Conservation (phyloP, 2,797 vertebrate species). For the Tarsius wallacei region DNA sequence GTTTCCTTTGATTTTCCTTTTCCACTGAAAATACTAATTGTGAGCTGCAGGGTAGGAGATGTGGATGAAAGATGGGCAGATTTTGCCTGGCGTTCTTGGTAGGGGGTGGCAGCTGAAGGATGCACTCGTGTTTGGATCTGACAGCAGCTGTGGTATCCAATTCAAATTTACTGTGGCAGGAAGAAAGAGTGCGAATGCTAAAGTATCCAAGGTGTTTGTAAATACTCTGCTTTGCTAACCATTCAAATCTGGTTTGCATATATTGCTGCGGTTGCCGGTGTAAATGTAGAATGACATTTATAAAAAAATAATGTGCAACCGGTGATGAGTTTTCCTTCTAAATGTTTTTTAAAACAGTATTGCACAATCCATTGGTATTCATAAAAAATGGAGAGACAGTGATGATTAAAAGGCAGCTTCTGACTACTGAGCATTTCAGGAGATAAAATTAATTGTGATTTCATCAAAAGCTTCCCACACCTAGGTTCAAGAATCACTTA, state of each 20-base stretch:
- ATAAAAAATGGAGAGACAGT: slow-evolving; percentile 82
- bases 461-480: slow-evolving; percentile 41
- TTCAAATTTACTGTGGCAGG: slow-evolving; percentile 90
- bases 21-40: slow-evolving; percentile 87
- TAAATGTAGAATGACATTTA: slow-evolving; percentile 89
- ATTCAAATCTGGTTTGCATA: slow-evolving; percentile 88
- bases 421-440: slow-evolving; percentile 81
- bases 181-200: slow-evolving; percentile 88
- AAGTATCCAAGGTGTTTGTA: slow-evolving; percentile 89
- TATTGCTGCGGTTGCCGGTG: slow-evolving; percentile 81
- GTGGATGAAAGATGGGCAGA: slow-evolving; percentile 81
- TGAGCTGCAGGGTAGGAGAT: slow-evolving; percentile 83
- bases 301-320: slow-evolving; percentile 86
- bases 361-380: slow-evolving; percentile 87
- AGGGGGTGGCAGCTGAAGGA: slow-evolving; percentile 89
- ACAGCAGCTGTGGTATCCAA: slow-evolving; percentile 89
- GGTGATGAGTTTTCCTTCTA: slow-evolving; percentile 87
- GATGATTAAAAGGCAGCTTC: slow-evolving; percentile 85
- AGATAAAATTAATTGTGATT: slow-evolving; percentile 83
- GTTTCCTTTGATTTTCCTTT: slow-evolving; percentile 83
- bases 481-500: slow-evolving; percentile 56
- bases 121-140: slow-evolving; percentile 88
- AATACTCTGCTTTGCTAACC: slow-evolving; percentile 88
- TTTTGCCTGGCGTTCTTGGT: slow-evolving; percentile 87
- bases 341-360: slow-evolving; percentile 88